These are phyloP conservation scores for Tipula unca DNA, from an alignment of 2,888 invertebrate genomes.

Conservation along the genomic window DNA sequence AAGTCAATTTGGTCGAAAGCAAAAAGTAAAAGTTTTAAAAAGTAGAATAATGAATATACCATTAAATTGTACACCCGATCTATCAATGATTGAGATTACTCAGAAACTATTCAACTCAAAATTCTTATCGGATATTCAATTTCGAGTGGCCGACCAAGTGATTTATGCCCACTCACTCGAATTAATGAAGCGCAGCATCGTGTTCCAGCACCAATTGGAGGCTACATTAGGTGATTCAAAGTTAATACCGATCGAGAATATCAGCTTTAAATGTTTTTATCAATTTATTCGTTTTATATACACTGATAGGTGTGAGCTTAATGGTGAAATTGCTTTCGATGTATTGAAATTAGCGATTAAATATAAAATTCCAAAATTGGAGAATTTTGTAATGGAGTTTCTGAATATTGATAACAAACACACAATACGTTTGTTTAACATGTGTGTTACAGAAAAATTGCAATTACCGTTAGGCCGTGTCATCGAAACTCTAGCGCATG, in stretches of 20 bases:
- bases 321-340: not conserved
- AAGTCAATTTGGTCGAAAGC: not conserved
- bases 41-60: not conserved
- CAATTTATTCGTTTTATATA: not conserved
- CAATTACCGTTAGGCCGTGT: not conserved
- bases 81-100: not conserved
- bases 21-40: not conserved
- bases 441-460: not conserved
- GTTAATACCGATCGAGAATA: not conserved
- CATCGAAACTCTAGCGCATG: not conserved
- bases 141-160: not conserved
- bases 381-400: not conserved
- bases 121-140: conserved; percentile 18
- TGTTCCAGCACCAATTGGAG: not conserved
- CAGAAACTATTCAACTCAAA: not conserved
- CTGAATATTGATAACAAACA: not conserved
- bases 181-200: not conserved
- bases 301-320: not conserved
- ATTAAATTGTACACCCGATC: not conserved
- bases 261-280: not conserved
- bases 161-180: not conserved
- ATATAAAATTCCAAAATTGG: not conserved
- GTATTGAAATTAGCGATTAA: not conserved
- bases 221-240: not conserved
- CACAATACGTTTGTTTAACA: not conserved